Conservation (phyloP, 1,140 invertebrate species). For the Hestina assimilis region DNA sequence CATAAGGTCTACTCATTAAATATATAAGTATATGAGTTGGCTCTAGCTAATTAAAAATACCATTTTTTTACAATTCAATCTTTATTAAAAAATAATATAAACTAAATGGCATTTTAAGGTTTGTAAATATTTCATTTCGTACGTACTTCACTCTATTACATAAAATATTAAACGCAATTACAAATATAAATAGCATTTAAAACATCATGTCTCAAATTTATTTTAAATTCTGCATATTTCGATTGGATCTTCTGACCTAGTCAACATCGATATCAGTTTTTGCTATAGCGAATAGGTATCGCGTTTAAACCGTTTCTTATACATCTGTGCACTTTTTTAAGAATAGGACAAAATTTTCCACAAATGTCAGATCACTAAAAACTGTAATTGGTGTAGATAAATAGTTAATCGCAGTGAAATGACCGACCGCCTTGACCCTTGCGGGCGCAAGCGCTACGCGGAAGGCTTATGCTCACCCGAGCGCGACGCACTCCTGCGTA, state of each 20-base stretch:
- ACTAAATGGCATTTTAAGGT: too few relatives aligned
- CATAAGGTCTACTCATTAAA: conserved; percentile 13
- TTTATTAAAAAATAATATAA: too few relatives aligned
- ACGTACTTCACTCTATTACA: too few relatives aligned
- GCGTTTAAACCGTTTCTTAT: neutral
- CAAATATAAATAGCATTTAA: too few relatives aligned
- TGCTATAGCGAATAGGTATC: neutral
- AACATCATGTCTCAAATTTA: too few relatives aligned
- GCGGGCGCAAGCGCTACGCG: conserved; percentile 51
- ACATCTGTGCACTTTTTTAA: neutral
- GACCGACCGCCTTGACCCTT: conserved; percentile 65
- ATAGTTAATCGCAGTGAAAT: conserved; percentile 43
- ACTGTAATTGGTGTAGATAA: conserved; percentile 25
- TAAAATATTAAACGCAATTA: too few relatives aligned
- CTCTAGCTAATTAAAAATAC: conserved; percentile 8
- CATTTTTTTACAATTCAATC: neutral
- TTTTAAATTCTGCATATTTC: too few relatives aligned
- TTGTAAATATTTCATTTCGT: too few relatives aligned
- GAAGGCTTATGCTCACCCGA: conserved; percentile 58
- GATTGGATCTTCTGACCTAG: too few relatives aligned
- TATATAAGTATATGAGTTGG: conserved; percentile 14
- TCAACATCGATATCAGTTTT: neutral
- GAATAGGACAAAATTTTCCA: conserved; percentile 7
- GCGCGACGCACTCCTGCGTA: conserved; percentile 65
- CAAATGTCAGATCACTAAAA: conserved; percentile 14